Conservation (phyloP, 2,797 vertebrate genomes). For the Poeciliopsis presidionis region DNA sequence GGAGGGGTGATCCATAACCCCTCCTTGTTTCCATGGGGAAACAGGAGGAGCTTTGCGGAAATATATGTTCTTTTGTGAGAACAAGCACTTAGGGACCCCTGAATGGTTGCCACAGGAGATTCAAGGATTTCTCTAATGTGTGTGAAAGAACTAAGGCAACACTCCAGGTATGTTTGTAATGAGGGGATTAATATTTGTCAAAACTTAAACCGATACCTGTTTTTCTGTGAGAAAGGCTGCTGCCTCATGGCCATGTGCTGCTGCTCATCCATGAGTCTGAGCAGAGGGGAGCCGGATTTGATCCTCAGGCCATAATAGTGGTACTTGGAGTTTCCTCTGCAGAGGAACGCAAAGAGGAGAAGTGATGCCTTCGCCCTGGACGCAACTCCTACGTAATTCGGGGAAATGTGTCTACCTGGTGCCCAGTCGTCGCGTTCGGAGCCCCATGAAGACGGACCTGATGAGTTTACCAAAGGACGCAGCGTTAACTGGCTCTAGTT, state of each 20-base stretch:
- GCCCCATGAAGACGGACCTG: constrained; percentile 92
- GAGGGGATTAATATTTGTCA: not conserved
- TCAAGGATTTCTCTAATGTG: too few relatives aligned
- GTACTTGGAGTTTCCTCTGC: constrained; percentile 94
- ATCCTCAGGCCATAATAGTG: constrained; percentile 95
- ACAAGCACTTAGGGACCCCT: too few relatives aligned
- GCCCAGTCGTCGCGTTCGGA: constrained; percentile 89
- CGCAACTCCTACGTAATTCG: not conserved
- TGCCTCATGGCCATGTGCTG: constrained; percentile 94
- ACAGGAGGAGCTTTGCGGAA: too few relatives aligned
- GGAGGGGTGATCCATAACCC: too few relatives aligned
- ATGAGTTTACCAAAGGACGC: constrained; percentile 96
- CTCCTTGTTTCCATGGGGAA: too few relatives aligned
- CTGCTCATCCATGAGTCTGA: constrained; percentile 91
- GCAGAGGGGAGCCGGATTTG: constrained; percentile 89
- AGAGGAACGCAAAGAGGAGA: constrained; percentile 31
- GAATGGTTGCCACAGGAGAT: too few relatives aligned
- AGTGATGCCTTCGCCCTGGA: not conserved
- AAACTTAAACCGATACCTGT: constrained; percentile 79
- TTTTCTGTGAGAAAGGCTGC: constrained; percentile 92
- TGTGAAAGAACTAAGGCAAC: too few relatives aligned
- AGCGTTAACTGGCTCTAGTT: constrained; percentile 92
- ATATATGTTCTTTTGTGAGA: too few relatives aligned
- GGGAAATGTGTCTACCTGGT: constrained; percentile 81
- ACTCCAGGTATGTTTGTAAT: too few relatives aligned